These are phyloP conservation scores for Pyrrhosoma nymphula DNA, from an alignment of 2,888 invertebrate genomes.

Conservation along the genomic window DNA sequence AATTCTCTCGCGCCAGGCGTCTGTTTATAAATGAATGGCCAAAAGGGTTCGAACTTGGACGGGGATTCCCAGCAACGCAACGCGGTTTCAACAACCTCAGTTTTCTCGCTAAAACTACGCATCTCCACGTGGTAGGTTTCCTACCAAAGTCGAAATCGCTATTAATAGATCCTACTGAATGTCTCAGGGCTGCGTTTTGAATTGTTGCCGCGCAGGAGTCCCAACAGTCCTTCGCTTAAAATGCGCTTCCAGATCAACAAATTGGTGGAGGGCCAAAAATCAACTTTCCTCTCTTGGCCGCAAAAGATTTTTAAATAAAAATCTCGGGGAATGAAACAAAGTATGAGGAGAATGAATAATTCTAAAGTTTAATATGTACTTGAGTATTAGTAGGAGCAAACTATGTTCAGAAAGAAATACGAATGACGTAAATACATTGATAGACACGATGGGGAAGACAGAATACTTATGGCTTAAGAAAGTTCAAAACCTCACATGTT, in stretches of 20 bases:
- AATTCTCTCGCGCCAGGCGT: neutral
- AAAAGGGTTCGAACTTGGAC: conserved; percentile 37
- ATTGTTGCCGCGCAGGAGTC: neutral
- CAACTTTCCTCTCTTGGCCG: no score
- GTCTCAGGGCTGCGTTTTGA: conserved; percentile 40
- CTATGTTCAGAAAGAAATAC: no score
- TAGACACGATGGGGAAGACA: no score
- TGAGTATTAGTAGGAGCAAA: no score
- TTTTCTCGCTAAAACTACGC: conserved; percentile 52
- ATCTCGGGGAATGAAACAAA: no score
- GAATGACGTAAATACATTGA: no score
- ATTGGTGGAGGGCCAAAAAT: no score
- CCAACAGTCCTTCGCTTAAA: neutral
- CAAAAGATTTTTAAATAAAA: no score
- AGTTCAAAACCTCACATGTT: no score
- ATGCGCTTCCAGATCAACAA: neutral
- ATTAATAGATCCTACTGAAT: conserved; percentile 37
- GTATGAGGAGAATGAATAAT: no score
- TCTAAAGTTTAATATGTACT: no score
- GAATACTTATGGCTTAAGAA: no score
- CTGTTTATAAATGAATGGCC: conserved; percentile 37
- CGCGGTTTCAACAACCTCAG: conserved; percentile 55
- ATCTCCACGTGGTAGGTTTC: conserved; percentile 28
- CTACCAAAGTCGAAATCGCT: conserved; percentile 37
- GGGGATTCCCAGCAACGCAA: conserved; percentile 58